Conservation (phyloP, 2,797 vertebrate species). For the Syngnathus acus region DNA sequence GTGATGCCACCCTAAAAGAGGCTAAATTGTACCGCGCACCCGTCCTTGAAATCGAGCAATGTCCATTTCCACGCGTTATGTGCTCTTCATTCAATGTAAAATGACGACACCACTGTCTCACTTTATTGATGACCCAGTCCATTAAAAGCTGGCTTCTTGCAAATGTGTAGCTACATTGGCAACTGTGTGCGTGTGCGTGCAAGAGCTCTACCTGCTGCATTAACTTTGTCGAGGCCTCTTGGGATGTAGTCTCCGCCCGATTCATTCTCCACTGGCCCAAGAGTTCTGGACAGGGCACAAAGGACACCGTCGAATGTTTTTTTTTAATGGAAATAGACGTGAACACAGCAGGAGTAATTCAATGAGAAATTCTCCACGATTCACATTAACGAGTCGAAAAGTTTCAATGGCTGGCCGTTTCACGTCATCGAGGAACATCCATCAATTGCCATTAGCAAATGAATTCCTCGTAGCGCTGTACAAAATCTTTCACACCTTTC, state of each 20-base stretch:
- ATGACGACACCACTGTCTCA: slow-evolving; percentile 60
- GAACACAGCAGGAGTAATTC: slow-evolving; percentile 7
- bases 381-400: slow-evolving; percentile 16
- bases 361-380: slow-evolving; percentile 18
- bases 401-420: slow-evolving; percentile 23
- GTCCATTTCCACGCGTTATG: slow-evolving; percentile 48
- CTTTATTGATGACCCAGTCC: slow-evolving; percentile 59
- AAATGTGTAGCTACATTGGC: slow-evolving; percentile 41
- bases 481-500: slow-evolving; percentile 53
- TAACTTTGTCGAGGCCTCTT: slow-evolving; percentile 66
- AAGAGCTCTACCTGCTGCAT: slow-evolving; percentile 63
- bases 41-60: slow-evolving; percentile 33
- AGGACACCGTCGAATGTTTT: slow-evolving; percentile 14
- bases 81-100: slow-evolving; percentile 57
- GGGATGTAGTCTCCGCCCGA: slow-evolving; percentile 48
- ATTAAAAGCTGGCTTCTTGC: slow-evolving; percentile 55
- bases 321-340: slow-evolving; percentile 13
- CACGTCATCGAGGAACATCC: slow-evolving; percentile 13
- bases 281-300: slow-evolving; percentile 36
- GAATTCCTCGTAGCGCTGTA: slow-evolving; percentile 38
- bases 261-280: slow-evolving; percentile 27
- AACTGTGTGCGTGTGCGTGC: slow-evolving; percentile 13
- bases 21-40: neutral
- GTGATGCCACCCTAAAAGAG: neutral
- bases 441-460: slow-evolving; percentile 49